These are phyloP conservation scores for Heterohyrax brucei DNA, from an alignment of 2,797 vertebrate genomes.

Conservation along the genomic window DNA sequence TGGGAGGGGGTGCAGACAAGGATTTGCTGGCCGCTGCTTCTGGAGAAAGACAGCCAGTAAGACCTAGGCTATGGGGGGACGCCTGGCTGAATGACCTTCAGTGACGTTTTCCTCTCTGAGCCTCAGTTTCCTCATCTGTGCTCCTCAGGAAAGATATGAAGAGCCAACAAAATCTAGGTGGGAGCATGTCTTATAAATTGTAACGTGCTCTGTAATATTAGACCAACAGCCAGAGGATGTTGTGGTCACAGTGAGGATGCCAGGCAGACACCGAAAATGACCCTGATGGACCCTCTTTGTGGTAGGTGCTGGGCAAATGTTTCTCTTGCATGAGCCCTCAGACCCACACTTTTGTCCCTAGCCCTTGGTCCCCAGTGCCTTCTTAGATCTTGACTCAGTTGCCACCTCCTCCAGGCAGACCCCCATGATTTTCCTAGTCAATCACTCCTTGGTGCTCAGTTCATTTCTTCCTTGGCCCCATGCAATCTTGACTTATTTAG, in stretches of 20 bases:
- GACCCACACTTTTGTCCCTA: fast-evolving
- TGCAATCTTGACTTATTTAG: background rate
- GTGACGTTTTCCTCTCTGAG: background rate
- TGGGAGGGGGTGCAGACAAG: background rate
- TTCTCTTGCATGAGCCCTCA: background rate
- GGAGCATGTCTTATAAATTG: background rate
- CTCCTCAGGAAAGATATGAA: background rate
- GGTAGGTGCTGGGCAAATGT: background rate
- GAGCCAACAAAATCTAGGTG: background rate
- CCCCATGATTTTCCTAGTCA: fast-evolving
- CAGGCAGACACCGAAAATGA: background rate
- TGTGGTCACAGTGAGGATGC: background rate
- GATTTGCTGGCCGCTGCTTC: background rate
- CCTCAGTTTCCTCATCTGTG: background rate
- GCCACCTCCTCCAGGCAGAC: conserved; percentile 37
- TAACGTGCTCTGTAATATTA: fast-evolving
- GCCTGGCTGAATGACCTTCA: conserved; percentile 59
- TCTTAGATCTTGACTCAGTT: background rate
- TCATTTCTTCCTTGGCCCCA: background rate
- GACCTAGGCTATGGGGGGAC: background rate
- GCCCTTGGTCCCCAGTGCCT: background rate
- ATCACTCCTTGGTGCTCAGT: background rate
- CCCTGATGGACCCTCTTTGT: background rate
- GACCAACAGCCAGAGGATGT: background rate
- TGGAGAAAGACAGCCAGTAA: background rate